These are phyloP conservation scores for Tribolium madens DNA, from an alignment of 1,140 invertebrate genomes.

Conservation along the genomic window DNA sequence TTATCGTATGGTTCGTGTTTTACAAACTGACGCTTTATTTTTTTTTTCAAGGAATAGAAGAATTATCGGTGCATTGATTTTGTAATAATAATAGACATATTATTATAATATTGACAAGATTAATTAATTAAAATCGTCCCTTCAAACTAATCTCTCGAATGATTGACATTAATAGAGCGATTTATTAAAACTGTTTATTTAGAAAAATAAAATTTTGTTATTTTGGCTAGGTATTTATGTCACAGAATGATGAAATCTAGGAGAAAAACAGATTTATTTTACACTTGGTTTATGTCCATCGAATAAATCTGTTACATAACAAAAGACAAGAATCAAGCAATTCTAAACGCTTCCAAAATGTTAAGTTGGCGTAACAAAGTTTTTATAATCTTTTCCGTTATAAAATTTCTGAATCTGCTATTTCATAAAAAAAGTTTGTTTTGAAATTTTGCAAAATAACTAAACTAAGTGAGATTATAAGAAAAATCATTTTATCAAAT, in stretches of 20 bases:
- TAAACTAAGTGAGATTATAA: no score
- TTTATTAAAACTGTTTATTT: slow-evolving; percentile 4
- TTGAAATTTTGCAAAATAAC: no score
- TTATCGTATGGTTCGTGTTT: neutral
- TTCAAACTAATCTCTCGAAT: neutral
- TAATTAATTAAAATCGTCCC: neutral
- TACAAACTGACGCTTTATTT: neutral
- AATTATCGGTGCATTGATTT: neutral
- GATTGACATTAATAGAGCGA: slow-evolving; percentile 20
- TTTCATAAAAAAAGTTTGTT: no score
- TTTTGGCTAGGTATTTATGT: neutral
- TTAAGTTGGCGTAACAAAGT: neutral
- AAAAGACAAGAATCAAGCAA: neutral
- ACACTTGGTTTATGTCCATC: neutral
- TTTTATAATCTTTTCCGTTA: neutral
- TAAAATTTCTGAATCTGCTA: no score
- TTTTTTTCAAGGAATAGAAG: no score
- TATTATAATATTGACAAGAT: neutral
- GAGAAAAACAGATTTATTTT: neutral
- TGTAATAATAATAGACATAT: neutral
- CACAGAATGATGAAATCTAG: neutral
- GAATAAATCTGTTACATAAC: neutral
- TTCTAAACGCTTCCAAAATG: neutral
- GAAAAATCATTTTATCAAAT: no score
- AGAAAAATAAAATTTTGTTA: neutral